These are phyloP conservation scores for Aselliscus stoliczkanus DNA, from an alignment of 2,797 vertebrate genomes.

Conservation along the genomic window DNA sequence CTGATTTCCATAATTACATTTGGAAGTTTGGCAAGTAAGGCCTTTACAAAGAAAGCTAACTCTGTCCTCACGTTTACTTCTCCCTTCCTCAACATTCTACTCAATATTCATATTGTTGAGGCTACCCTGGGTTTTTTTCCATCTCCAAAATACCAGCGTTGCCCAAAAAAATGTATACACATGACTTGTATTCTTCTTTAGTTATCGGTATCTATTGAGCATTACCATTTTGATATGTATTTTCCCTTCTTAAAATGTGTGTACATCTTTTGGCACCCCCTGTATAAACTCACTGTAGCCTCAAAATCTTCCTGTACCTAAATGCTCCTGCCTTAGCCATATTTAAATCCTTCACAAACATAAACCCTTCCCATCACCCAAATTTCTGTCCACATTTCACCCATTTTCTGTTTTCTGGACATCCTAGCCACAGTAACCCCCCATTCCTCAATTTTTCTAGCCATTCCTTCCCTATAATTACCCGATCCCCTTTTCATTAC, in stretches of 20 bases:
- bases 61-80: not conserved
- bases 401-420: not conserved
- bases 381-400: not conserved
- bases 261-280: no score
- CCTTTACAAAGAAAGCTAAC: not conserved
- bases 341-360: not conserved
- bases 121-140: not conserved
- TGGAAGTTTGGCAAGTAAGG: not conserved
- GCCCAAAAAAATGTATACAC: no score
- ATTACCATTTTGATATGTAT: no score
- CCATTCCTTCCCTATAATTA: not conserved
- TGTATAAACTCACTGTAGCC: not conserved
- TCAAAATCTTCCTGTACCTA: not conserved
- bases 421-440: not conserved
- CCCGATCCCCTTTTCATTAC: not conserved
- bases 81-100: not conserved
- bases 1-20: not conserved
- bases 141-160: not conserved
- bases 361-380: not conserved
- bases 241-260: no score
- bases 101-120: not conserved
- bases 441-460: not conserved
- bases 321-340: not conserved
- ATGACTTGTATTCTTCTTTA: no score
- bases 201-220: no score